phyloP scores from a whole-genome alignment of 1,140 invertebrate genomes.

The Stenopsyche tienmushanensis region DNA sequence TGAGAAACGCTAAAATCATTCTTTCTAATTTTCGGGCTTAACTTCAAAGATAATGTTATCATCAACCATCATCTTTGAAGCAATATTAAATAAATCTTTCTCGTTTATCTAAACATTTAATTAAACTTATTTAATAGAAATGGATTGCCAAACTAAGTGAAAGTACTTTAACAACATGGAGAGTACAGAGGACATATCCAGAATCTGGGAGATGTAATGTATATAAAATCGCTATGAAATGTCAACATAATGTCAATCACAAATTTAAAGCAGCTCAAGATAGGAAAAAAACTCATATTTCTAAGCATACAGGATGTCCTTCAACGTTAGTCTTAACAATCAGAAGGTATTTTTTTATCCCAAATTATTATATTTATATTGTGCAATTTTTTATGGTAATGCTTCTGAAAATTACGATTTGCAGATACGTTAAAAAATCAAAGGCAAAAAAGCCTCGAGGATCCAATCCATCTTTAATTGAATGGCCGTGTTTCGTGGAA shows the following conservation, averaged over 20 bases:
- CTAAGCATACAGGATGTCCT: slow-evolving; percentile 36
- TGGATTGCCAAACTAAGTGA: slow-evolving; percentile 36
- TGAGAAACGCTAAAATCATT: too few species aligned
- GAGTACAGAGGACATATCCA: slow-evolving; percentile 36
- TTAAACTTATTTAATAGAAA: slow-evolving; percentile 22
- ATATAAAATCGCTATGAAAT: slow-evolving; percentile 40
- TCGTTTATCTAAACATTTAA: neutral
- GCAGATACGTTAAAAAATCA: slow-evolving; percentile 33
- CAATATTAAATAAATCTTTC: too few species aligned
- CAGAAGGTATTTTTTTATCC: slow-evolving; percentile 31
- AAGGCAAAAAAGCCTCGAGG: slow-evolving; percentile 28
- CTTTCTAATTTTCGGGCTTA: too few species aligned
- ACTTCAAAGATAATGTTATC: too few species aligned
- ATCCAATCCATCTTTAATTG: slow-evolving; percentile 25
- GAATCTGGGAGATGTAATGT: slow-evolving; percentile 36
- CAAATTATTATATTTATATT: slow-evolving; percentile 6
- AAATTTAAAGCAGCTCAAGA: slow-evolving; percentile 28
- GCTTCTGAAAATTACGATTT: slow-evolving; percentile 14
- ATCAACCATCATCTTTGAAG: too few species aligned
- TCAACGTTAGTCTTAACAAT: slow-evolving; percentile 38
- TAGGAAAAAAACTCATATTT: slow-evolving; percentile 33
- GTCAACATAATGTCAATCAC: slow-evolving; percentile 38
- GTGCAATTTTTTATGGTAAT: neutral
- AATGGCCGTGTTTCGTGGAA: slow-evolving; percentile 37
- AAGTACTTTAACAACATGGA: slow-evolving; percentile 35